Evolutionary conservation across 2,113 vertebrate species (phyloP).

Genomic region (Oncorhynchus kisutch): DNA sequence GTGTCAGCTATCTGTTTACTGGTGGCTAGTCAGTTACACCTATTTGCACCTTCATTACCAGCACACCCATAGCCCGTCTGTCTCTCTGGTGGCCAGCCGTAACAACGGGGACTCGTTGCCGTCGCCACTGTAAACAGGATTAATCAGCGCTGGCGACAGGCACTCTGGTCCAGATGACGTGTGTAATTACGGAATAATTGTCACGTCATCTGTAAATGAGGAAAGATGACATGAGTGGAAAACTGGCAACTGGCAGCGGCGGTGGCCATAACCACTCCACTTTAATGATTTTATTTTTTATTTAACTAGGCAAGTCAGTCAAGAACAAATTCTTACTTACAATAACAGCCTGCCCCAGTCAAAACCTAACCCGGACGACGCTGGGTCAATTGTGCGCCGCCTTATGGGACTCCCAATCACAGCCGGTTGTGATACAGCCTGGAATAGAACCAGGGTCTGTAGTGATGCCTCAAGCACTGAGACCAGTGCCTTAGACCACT

Average conservation of each 20-base stretch:
- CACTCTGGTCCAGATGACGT: constrained; percentile 79
- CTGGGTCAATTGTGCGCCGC: too few relatives aligned
- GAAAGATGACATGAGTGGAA: constrained; percentile 66
- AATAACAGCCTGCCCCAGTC: too few relatives aligned
- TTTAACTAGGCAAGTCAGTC: too few relatives aligned
- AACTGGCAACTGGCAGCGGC: constrained; percentile 30
- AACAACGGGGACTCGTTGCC: constrained; percentile 65
- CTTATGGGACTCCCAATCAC: too few relatives aligned
- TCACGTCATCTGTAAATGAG: constrained; percentile 79
- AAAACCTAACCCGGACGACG: too few relatives aligned
- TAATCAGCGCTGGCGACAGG: constrained; percentile 72
- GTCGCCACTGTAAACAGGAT: constrained; percentile 75
- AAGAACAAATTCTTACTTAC: too few relatives aligned
- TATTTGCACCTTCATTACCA: background rate
- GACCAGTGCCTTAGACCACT: too few relatives aligned
- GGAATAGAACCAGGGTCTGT: too few relatives aligned
- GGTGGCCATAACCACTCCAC: constrained; percentile 25
- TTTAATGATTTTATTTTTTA: too few relatives aligned
- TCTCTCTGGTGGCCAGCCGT: constrained; percentile 25
- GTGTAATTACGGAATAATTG: constrained; percentile 81
- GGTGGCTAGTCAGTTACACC: constrained; percentile 7
- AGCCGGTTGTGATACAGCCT: too few relatives aligned
- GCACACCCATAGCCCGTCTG: background rate
- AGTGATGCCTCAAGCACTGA: too few relatives aligned
- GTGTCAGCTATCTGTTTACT: constrained; percentile 2